phyloP scores from a whole-genome alignment of 2,113 vertebrate species.

The Zosterops japonicus region DNA sequence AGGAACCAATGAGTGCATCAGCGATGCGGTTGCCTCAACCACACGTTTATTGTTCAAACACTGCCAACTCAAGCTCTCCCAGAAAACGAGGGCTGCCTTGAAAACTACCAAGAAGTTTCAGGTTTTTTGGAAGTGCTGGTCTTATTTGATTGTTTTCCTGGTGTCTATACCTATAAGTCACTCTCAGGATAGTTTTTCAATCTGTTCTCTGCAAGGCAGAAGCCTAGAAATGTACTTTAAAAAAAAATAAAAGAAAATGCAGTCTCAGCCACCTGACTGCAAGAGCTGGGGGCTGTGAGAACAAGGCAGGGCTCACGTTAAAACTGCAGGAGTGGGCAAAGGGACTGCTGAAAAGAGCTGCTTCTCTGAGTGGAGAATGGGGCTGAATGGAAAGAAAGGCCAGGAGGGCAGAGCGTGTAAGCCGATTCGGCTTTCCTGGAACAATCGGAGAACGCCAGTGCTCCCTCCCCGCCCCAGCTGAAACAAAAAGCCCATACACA shows the following conservation, averaged over 20 bases:
- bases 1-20: background rate
- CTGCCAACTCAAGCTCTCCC: background rate
- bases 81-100: background rate
- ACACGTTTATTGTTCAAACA: background rate
- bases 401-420: slow-evolving; percentile 7
- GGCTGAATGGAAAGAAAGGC: slow-evolving; percentile 34
- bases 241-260: background rate
- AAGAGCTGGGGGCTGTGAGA: background rate
- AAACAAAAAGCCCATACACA: slow-evolving; percentile 14
- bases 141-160: background rate
- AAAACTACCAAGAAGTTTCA: background rate
- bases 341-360: background rate
- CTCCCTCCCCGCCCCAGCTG: background rate
- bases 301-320: background rate
- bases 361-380: background rate
- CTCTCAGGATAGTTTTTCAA: background rate
- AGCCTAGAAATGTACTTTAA: background rate
- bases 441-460: background rate
- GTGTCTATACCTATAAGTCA: background rate
- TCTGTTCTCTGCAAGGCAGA: background rate
- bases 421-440: background rate
- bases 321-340: background rate
- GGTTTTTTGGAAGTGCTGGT: background rate
- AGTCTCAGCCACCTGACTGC: background rate
- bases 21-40: background rate